phyloP scores from a whole-genome alignment of 2,888 invertebrate genomes.

The Brenthis ino region DNA sequence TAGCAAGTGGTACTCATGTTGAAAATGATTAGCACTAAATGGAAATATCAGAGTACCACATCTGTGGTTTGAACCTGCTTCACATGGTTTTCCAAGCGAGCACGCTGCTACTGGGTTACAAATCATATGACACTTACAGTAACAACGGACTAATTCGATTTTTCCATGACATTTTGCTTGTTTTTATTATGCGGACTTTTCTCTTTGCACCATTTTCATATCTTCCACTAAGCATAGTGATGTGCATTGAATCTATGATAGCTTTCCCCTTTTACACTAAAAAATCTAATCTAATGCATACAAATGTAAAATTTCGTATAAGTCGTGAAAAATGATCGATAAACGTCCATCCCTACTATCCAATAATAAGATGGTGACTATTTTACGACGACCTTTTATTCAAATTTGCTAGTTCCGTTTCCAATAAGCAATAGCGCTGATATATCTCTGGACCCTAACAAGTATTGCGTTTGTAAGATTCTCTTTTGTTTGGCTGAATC shows the following conservation, averaged over 20 bases:
- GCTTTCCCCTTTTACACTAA: background rate
- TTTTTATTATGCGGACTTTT: background rate
- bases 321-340: constrained; percentile 40
- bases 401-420: constrained; percentile 72
- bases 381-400: constrained; percentile 79
- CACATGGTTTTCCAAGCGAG: no score
- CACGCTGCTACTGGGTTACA: background rate
- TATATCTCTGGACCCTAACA: constrained; percentile 60
- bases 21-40: no score
- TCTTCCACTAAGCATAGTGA: no score
- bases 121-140: background rate
- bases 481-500: constrained; percentile 28
- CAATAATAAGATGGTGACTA: constrained; percentile 74
- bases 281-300: constrained; percentile 20
- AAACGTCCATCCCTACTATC: constrained; percentile 49
- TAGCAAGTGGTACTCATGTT: no score
- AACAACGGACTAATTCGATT: background rate
- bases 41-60: no score
- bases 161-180: background rate
- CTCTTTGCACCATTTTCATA: no score
- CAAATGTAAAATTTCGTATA: constrained; percentile 17
- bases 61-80: no score
- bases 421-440: constrained; percentile 68
- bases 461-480: constrained; percentile 46
- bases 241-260: background rate